Conservation (phyloP, 1,140 invertebrate genomes). For the Aporrectodea caliginosa region DNA sequence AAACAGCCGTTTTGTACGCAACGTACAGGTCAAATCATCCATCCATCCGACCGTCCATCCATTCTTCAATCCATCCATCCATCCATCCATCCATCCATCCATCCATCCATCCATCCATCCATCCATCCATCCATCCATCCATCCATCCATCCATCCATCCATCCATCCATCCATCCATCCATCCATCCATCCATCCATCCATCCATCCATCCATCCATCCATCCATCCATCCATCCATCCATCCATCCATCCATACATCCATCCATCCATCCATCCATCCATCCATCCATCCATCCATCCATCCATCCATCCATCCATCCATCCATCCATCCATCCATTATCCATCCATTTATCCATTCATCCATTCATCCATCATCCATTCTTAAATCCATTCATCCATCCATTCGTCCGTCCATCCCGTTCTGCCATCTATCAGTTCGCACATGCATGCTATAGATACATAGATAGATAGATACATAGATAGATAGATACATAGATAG, state of each 20-base stretch:
- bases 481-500: too few species aligned
- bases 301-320: conserved; percentile 23
- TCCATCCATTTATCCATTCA: conserved; percentile 16
- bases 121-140: conserved; percentile 8
- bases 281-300: conserved; percentile 24
- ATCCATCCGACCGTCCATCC: conserved; percentile 20
- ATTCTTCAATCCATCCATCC: conserved; percentile 22
- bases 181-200: neutral
- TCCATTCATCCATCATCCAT: neutral
- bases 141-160: neutral
- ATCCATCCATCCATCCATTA: conserved; percentile 24
- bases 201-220: conserved; percentile 9
- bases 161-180: neutral
- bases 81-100: conserved; percentile 24
- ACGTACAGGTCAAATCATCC: neutral
- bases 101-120: conserved; percentile 23
- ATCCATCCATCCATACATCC: too few species aligned
- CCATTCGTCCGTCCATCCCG: too few species aligned
- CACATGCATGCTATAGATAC: too few species aligned
- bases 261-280: conserved; percentile 24
- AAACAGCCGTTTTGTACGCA: too few species aligned
- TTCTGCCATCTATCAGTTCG: too few species aligned
- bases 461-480: too few species aligned
- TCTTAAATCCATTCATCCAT: conserved; percentile 24
- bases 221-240: conserved; percentile 24